Evolutionary conservation across 2,113 vertebrate genomes (phyloP).

Genomic region (Maccullochella peelii): DNA sequence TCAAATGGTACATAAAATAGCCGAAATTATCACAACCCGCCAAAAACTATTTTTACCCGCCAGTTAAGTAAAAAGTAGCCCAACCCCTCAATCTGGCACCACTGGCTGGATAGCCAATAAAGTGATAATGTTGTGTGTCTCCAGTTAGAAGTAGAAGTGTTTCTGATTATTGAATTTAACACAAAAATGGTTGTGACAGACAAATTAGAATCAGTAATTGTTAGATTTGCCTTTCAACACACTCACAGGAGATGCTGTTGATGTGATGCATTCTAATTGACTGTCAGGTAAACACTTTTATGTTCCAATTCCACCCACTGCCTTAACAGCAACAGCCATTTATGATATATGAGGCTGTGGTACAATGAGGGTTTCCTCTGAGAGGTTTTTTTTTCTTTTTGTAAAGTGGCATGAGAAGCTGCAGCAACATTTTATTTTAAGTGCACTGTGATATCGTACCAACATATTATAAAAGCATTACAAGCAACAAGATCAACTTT

Average conservation of each 20-base stretch:
- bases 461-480: constrained; percentile 44
- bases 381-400: neutral
- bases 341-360: neutral
- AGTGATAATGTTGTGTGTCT: neutral
- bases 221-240: neutral
- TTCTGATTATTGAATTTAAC: neutral
- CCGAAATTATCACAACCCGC: too few species aligned
- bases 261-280: constrained; percentile 1
- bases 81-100: too few species aligned
- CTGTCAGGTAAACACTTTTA: neutral
- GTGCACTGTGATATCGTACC: constrained; percentile 23
- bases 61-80: neutral
- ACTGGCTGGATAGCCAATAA: neutral
- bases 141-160: neutral
- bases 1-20: too few species aligned
- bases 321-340: neutral
- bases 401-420: neutral
- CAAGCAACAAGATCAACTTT: constrained; percentile 27
- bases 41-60: neutral
- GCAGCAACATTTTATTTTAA: constrained; percentile 18
- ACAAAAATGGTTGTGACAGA: neutral
- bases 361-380: neutral
- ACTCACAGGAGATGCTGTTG: neutral
- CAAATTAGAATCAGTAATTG: neutral
- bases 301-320: neutral